Percentiles rank a stretch among this genome's conserved stretches.
phyloP scores from a whole-genome alignment of 2,888 invertebrate species.

The Pristionchus maxplancki region DNA sequence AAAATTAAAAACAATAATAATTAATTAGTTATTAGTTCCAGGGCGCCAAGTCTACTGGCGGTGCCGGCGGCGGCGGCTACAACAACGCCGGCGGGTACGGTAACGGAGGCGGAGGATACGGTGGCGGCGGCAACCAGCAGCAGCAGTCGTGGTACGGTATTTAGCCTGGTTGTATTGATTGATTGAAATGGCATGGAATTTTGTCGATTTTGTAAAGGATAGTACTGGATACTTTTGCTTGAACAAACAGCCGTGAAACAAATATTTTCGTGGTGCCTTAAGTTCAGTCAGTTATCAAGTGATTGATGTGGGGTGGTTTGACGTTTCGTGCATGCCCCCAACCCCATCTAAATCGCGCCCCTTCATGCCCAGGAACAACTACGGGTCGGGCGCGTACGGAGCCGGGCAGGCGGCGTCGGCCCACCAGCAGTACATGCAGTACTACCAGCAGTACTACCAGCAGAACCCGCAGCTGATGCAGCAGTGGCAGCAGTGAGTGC shows the following conservation, averaged over 20 bases:
- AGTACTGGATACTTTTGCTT: no score
- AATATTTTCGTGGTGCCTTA: background rate
- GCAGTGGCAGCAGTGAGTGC: constrained; percentile 60
- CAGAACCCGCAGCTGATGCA: constrained; percentile 70
- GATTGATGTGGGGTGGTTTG: background rate
- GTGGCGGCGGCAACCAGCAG: constrained; percentile 28
- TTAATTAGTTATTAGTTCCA: background rate
- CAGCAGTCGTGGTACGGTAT: background rate
- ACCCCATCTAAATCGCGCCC: background rate
- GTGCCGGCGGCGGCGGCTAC: constrained; percentile 39
- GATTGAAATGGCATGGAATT: background rate
- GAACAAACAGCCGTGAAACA: no score
- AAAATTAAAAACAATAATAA: background rate
- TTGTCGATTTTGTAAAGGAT: no score
- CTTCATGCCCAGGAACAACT: constrained; percentile 50
- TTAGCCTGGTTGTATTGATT: background rate
- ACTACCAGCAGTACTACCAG: constrained; percentile 71
- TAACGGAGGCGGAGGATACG: constrained; percentile 32
- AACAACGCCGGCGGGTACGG: constrained; percentile 53
- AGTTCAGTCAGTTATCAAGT: background rate
- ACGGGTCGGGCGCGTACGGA: constrained; percentile 49
- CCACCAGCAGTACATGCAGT: constrained; percentile 69
- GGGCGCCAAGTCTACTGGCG: constrained; percentile 15
- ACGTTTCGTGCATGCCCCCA: background rate
- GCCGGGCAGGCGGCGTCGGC: constrained; percentile 53